Base-by-base conservation (phyloP, 2,113 vertebrate species). In the Erinaceus europaeus region DNA sequence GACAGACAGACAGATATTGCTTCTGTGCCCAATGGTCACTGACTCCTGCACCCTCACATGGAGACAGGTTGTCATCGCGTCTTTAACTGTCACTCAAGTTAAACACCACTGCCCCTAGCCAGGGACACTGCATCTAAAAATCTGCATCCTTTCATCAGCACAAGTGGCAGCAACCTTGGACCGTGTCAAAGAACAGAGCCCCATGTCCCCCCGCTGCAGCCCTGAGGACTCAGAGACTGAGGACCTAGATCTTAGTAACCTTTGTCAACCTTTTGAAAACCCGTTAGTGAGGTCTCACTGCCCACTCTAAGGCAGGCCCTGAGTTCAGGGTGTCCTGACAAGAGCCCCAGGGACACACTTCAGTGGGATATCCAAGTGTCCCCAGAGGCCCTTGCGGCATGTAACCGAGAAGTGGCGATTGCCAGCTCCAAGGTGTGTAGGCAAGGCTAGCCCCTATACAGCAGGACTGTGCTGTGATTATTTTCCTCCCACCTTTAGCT, bases 41-140 rank as follows among this genome's bases (percentile, higher is more conserved):
- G n/a, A n/a, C 53, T n/a, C 53, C 25, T 55, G 53, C 9, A 29
- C 14, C 34, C 42, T 74, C 61, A 34, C 23, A 46, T 17, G 20
- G 1, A 23, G 40, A 20, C 0, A 8, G 21, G 1, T 1, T 50
- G 68, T 52, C 38, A 25, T 17, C 1, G 9, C 27, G 50, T 18
- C 77, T 72, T 77, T 17, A 68, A 62, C 29, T 11, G 32, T 69
- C 64, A 42, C 32, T 11, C 1, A 38, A 69, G 32, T 38, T 36
- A 10, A 2, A 27, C 62, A 71, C 59, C 17, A 1, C 40, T 17
- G 12, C 25, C 23, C 36, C 25, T 50, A 17, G 53, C 52, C 21
- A 27, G 65, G 53, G 55, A 74, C 76, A 15, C 1, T 12, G 34
- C 64, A 42, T 48, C 79, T 69, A 72, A 67, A 77, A 2, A 17